Percentiles rank a stretch among this genome's conserved stretches.
Evolutionary conservation across 1,140 invertebrate species (phyloP).

Genomic region (Saccostrea glomerata): DNA sequence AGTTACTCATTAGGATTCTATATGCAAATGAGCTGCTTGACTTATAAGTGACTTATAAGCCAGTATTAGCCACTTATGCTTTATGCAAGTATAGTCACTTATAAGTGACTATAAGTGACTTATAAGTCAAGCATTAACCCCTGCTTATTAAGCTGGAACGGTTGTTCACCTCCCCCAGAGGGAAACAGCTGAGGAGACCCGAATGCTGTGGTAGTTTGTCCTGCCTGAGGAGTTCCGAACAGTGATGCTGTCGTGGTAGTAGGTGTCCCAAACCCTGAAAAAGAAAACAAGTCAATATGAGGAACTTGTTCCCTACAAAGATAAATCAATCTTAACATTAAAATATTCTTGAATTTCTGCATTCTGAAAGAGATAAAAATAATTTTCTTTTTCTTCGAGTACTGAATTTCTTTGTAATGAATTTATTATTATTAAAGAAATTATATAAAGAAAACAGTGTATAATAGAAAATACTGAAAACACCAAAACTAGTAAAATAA

Average conservation of each 20-base stretch:
- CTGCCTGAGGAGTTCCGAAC: constrained; percentile 22
- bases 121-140: no score
- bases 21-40: no score
- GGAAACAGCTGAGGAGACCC: constrained; percentile 8
- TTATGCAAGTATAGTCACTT: no score
- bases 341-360: neutral
- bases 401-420: neutral
- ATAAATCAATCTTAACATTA: neutral
- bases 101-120: no score
- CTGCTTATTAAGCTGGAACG: constrained; percentile 6
- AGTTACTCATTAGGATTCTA: no score
- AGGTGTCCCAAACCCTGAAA: neutral
- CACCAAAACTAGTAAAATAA: no score
- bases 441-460: neutral
- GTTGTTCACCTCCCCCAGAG: constrained; percentile 16
- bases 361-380: neutral
- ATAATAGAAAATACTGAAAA: no score
- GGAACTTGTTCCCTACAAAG: neutral
- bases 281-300: neutral
- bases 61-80: no score
- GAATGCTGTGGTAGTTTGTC: neutral
- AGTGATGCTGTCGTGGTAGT: constrained; percentile 6
- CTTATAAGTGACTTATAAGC: no score
- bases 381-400: neutral
- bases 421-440: neutral